These are phyloP conservation scores for Dipodomys merriami DNA, from an alignment of 2,113 vertebrate species.

Conservation along the genomic window DNA sequence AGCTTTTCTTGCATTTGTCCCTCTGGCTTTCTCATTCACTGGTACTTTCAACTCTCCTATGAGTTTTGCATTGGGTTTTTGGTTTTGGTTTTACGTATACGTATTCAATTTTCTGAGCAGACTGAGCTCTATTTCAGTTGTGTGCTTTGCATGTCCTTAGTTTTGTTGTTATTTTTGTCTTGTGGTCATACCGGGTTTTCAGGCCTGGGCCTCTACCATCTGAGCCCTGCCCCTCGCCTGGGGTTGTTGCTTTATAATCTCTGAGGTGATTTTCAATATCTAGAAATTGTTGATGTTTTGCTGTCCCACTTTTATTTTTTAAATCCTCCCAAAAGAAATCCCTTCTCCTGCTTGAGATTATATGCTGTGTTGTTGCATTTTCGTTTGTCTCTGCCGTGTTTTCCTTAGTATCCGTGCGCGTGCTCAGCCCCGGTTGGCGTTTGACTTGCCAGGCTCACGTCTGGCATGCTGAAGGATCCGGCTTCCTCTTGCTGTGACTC, in stretches of 20 bases:
- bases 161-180: too few species aligned
- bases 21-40: slow-evolving; percentile 26
- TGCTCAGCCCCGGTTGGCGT: background rate
- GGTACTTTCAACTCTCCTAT: background rate
- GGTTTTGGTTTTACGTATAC: too few species aligned
- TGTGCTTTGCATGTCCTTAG: background rate
- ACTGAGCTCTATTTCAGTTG: background rate
- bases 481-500: background rate
- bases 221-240: too few species aligned
- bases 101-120: background rate
- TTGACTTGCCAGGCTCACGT: too few species aligned
- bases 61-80: background rate
- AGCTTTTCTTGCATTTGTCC: background rate
- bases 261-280: background rate
- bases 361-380: background rate
- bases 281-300: background rate
- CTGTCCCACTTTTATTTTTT: background rate
- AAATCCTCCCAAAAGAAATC: background rate
- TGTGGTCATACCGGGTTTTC: too few species aligned
- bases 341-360: background rate
- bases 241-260: background rate
- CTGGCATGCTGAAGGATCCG: background rate
- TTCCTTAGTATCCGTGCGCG: background rate
- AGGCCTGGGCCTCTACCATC: too few species aligned
- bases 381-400: background rate